Evolutionary conservation across 92 coral and sea anemone genomes (phyloP), one percentile per base, ranked within the genome.

Genomic region (Actinernus sp.): DNA sequence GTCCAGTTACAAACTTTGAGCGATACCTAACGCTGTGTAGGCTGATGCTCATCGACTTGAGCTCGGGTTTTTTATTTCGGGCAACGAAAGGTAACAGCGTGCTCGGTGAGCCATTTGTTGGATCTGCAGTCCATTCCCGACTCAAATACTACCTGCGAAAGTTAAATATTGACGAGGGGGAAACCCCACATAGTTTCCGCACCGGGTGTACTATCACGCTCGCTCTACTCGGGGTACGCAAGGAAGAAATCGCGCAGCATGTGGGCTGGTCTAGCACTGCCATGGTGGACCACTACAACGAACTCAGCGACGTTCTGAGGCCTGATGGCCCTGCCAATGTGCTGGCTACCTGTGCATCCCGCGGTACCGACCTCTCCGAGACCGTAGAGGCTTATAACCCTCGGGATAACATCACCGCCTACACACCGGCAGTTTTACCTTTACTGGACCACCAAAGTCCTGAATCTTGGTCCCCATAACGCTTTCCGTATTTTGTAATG

Each of bases 201-300:
- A 45, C 77, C 13, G 77, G 77, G 13, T 70, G 77, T 40, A 55
- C 77, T 16, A 70, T 70, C 49, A 70, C 77, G 22, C 77, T 70
- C 30, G 13, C 77, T 50, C 66, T 70, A 23, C 41, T 70, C 8
- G 77, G 77, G 34, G 77, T 56, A 20, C 32, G 24, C 31, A 41
- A 70, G 36, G 77, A 36, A 33, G 65, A 26, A 28, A 67, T 67
- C 33, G 27, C 60, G 22, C 8, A 31, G 50, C 74, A 67, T 37
- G 33, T 71, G 26, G 67, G 66, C 55, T 71, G 59, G 78, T 36
- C 66, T 12, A 67, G 63, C 50, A 16, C 63, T 22, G 25, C 49
- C 29, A 67, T 67, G 74, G 41, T 58, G 23, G 31, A 65, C 59
- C 73, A 47, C 39, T 65, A 65, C 34, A 69, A 38, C 39, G 66